Evolutionary conservation across 2,113 vertebrate species (phyloP).

Genomic region (Nannospalax galili): DNA sequence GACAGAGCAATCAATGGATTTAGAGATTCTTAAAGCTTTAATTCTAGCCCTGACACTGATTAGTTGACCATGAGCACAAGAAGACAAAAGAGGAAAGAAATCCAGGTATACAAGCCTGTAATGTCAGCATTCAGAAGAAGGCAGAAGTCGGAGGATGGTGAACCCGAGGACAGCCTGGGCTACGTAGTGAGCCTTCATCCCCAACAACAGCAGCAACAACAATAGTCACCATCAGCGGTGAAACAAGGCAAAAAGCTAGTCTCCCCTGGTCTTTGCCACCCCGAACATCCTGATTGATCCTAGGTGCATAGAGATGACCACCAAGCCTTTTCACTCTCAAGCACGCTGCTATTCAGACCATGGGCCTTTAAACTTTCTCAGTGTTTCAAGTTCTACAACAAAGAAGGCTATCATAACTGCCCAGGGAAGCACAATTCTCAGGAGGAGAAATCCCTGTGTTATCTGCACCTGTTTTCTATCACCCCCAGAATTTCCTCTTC

Average conservation of each 20-base stretch:
- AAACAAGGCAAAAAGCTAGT: background rate
- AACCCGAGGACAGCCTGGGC: background rate
- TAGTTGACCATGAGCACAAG: background rate
- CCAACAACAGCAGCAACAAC: background rate
- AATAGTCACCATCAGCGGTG: background rate
- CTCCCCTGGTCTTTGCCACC: background rate
- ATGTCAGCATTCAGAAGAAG: background rate
- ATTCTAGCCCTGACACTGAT: background rate
- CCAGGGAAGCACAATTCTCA: background rate
- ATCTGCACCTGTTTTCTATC: background rate
- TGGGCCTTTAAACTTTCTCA: background rate
- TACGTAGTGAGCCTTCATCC: background rate
- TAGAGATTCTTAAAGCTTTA: background rate
- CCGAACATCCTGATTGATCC: background rate
- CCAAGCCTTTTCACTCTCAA: background rate
- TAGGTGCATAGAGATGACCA: background rate
- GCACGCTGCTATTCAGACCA: background rate
- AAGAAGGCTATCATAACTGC: background rate
- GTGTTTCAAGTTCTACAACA: background rate
- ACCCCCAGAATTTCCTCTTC: background rate
- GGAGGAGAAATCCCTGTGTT: background rate
- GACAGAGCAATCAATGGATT: background rate
- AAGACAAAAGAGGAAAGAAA: background rate
- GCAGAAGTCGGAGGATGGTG: background rate
- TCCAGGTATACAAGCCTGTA: background rate